phyloP scores from a whole-genome alignment of 37 sponge, comb jelly and placozoan genomes.

The Ephydatia muelleri region DNA sequence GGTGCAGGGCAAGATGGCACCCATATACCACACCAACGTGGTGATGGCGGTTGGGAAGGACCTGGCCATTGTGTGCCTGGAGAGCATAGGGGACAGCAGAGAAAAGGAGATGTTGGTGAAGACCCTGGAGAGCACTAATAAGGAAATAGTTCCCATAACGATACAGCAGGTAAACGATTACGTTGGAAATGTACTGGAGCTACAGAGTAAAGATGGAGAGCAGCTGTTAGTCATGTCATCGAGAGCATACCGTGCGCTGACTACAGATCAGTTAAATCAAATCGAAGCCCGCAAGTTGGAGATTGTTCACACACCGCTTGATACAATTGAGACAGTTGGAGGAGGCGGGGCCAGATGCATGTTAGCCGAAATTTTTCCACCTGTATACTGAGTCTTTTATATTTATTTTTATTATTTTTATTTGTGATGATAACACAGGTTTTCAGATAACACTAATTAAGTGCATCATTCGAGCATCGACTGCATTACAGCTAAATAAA shows the following conservation, averaged over 20 bases:
- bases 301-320: slow-evolving; percentile 44
- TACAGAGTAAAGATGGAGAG: slow-evolving; percentile 38
- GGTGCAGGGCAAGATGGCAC: slow-evolving; percentile 1
- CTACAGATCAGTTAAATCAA: slow-evolving; percentile 4
- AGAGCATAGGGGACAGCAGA: slow-evolving; percentile 25
- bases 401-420: too few relatives aligned
- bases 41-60: slow-evolving; percentile 52
- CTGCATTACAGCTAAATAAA: too few relatives aligned
- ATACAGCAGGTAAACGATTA: slow-evolving; percentile 34
- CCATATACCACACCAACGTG: slow-evolving; percentile 88
- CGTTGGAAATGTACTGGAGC: slow-evolving; percentile 60
- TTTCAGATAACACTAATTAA: too few relatives aligned
- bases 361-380: slow-evolving; percentile 71
- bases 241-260: slow-evolving; percentile 40
- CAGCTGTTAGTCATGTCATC: slow-evolving; percentile 66
- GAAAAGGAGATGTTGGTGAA: slow-evolving; percentile 34
- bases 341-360: slow-evolving; percentile 86
- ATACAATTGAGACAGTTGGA: slow-evolving; percentile 64
- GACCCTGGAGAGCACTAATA: slow-evolving; percentile 12
- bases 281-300: not conserved
- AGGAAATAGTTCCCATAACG: slow-evolving; percentile 36
- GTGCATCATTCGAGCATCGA: too few relatives aligned
- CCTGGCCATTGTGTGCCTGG: slow-evolving; percentile 65
- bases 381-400: too few relatives aligned
- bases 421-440: too few relatives aligned